Base-by-base conservation (phyloP, 2,888 invertebrate species). In the Emmelina monodactyla region DNA sequence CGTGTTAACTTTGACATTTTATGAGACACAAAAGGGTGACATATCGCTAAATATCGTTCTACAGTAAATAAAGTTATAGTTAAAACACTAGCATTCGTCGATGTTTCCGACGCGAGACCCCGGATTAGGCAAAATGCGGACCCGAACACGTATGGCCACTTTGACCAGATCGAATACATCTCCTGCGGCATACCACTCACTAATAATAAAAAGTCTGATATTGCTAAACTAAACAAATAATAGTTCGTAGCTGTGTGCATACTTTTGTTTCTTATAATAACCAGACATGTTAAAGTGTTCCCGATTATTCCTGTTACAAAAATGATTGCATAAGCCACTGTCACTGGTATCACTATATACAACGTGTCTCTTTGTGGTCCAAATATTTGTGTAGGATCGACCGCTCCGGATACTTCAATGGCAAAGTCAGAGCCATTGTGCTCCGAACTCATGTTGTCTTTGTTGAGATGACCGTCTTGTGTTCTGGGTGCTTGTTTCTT, bases 1-100 rank as follows among this genome's bases (percentile, higher is more conserved):
- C 96, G 82, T 11, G 92, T 88, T 28, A 95, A 71, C 53, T 92
- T 92, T 3, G 94, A 93, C 87, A 93, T 89, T 40, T 91, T 91
- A 58, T 94, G 94, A 3, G 84, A 83, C 22, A 84, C 59, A 47
- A 85, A 85, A 1, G 85, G 85, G 47, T 85, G 84, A 45, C 85
- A 85, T 40, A 85, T 85, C 7, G 85, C 85, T 39, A 85, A 63
- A 46, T 85, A 85, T 38, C 85, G 81, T 60, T 94, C 94, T 25
- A 90, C 84, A 0, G 93, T 94, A 63, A 94, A 94, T 11, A 92
- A 85, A 0, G 92, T 91, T 43, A 94, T 93, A 1, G 88, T 89
- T 31, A 88, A 60, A 1, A 89, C 87, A 3, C 88, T 89, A 0
- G 91, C 91, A 56, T 90, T 90, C 0, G 89, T 87, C 0, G 89